Conservation (phyloP, 2,113 vertebrate genomes). For the Sinocyclocheilus anophthalmus region DNA sequence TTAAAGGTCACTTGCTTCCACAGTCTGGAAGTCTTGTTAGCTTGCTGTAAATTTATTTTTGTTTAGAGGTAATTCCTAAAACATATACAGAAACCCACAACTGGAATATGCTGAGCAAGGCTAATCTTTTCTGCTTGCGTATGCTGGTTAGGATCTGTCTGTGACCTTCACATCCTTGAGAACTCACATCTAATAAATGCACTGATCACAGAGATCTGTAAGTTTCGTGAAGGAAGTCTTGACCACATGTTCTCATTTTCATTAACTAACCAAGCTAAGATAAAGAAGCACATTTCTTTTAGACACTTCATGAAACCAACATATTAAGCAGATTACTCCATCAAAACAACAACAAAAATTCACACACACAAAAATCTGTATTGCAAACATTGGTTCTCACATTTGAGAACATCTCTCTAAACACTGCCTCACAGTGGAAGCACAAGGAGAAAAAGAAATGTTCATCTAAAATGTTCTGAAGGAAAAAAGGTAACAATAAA, state of each 20-base stretch:
- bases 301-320: not conserved
- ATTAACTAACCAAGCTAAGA: not conserved
- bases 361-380: not conserved
- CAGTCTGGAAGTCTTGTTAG: not conserved
- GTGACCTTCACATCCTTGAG: conserved; percentile 9
- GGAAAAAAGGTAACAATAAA: too few species aligned
- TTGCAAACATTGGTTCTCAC: not conserved
- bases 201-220: not conserved
- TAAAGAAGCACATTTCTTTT: not conserved
- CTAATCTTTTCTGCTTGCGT: not conserved
- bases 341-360: not conserved
- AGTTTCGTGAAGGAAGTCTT: not conserved
- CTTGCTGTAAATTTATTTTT: not conserved
- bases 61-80: conserved; percentile 17
- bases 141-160: not conserved
- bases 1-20: conserved; percentile 34
- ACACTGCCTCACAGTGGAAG: conserved; percentile 13
- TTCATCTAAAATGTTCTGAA: not conserved
- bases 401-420: not conserved
- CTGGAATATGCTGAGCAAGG: conserved; percentile 21
- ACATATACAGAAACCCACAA: conserved; percentile 8
- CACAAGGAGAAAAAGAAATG: not conserved
- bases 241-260: not conserved
- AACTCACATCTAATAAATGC: not conserved
- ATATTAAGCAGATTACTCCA: not conserved